Conservation (phyloP, 2,888 invertebrate genomes). For the Lepidonotus clava region DNA sequence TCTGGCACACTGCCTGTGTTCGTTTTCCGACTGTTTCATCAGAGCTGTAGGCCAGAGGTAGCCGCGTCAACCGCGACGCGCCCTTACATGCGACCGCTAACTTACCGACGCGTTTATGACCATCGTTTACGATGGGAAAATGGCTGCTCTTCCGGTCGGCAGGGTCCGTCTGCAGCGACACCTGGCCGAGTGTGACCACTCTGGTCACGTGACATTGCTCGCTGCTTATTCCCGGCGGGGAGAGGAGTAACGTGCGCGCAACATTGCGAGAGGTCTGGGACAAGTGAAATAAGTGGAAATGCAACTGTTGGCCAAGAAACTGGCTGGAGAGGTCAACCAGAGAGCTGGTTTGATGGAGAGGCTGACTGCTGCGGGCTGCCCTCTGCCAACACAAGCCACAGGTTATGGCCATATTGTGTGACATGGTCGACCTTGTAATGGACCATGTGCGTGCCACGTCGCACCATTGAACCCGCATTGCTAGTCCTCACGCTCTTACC, state of each 20-base stretch:
- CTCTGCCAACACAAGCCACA: background rate
- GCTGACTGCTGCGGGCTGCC: background rate
- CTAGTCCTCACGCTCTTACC: too few species aligned
- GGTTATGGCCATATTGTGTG: background rate
- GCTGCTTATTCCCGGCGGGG: background rate
- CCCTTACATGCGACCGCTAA: background rate
- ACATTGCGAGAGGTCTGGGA: background rate
- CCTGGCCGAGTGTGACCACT: background rate
- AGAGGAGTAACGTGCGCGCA: background rate
- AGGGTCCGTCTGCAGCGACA: background rate
- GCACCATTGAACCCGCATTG: too few species aligned
- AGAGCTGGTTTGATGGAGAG: conserved; percentile 11
- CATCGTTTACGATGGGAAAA: conserved; percentile 18
- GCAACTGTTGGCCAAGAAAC: background rate
- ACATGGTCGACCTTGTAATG: background rate
- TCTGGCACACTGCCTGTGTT: too few species aligned
- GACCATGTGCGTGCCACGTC: too few species aligned
- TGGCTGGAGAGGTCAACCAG: background rate
- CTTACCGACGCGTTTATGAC: background rate
- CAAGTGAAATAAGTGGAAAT: background rate
- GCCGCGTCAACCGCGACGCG: too few species aligned
- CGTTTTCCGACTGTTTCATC: too few species aligned
- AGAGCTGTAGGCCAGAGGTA: too few species aligned
- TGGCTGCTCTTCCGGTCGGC: background rate
- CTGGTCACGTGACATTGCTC: background rate